Base-by-base conservation (phyloP, 1,140 invertebrate genomes). In the Pseudomyrmex flavicornis region DNA sequence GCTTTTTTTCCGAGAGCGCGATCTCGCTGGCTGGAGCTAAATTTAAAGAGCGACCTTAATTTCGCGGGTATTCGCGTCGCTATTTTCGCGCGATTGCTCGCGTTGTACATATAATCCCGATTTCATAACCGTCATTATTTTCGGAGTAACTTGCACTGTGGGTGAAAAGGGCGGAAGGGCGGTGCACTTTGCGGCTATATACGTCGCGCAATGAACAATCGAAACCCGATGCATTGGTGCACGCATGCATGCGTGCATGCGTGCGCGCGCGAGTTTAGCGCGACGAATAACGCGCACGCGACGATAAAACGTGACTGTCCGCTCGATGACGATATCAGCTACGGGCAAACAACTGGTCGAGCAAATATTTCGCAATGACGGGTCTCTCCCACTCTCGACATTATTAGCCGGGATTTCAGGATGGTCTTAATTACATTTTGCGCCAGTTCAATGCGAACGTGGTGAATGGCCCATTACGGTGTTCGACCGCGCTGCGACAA, bases 321-420 rank as follows among this genome's bases (percentile, higher is more conserved):
- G 68, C 13, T 26, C 76, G 56, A 79, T 79, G 76, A 80, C 76
- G 76, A 80, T 80, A 80, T 80, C 66, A 66, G 66, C 69, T 48
- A 59, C 54, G 66, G 66, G 76, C 76, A 80, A 80, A 80, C 76
- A 79, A 15, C 76, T 56, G 54, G 66, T 72, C 76, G 54, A 50
- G 76, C 76, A 80, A 80, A 80, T 80, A 80, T 80, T 80, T 80
- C 76, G 76, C 76, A 80, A 80, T 80, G 76, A 80, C 54, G n/a
- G 52, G 20, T 17, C 8, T 61, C 26, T 2, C 9, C 52, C 76
- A 15, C 50, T n/a, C 44, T 9, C 20, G 44, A 44, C 48, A 59
- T 80, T 80, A 80, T 80, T 80, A 80, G 76, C 76, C 48, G 76
- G 70, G 70, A 84, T 63, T 82, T 75, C 62, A 72, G 79, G 59